Conservation (phyloP, 2,888 invertebrate species). For the Diabrotica balteata region DNA sequence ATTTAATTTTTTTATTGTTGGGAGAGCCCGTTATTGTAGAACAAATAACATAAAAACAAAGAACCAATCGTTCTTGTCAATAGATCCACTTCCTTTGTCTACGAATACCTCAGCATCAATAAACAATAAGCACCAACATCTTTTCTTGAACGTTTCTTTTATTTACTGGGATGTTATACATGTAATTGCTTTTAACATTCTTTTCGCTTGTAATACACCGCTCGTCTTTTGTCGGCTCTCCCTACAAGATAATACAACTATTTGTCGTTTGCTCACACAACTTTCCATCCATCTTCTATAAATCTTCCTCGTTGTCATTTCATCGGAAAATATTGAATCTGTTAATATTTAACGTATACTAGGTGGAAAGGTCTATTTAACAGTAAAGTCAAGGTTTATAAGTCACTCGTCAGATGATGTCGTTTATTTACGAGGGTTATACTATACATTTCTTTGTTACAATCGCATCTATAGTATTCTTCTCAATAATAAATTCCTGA, state of each 20-base stretch:
- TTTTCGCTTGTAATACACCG: conserved; percentile 40
- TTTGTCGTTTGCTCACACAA: conserved; percentile 47
- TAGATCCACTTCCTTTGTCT: conserved; percentile 11
- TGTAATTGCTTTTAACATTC: conserved; percentile 40
- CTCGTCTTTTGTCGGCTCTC: conserved; percentile 48
- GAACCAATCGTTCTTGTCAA: neutral
- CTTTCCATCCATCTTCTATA: conserved; percentile 46
- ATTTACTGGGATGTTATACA: conserved; percentile 37
- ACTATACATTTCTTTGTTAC: no score
- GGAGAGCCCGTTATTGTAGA: no score
- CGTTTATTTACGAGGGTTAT: no score
- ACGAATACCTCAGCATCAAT: conserved; percentile 15
- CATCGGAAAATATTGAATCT: conserved; percentile 28
- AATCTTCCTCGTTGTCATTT: conserved; percentile 38
- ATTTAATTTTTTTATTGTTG: no score
- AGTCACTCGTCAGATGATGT: no score
- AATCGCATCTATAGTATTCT: no score
- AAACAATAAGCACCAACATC: conserved; percentile 34
- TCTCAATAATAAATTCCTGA: no score
- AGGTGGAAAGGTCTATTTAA: neutral
- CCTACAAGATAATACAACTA: conserved; percentile 48
- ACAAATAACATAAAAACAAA: no score
- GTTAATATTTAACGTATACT: conserved; percentile 28
- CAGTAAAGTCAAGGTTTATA: neutral
- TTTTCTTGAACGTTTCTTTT: conserved; percentile 38